phyloP scores from a whole-genome alignment of 1,140 invertebrate genomes.

The Spodoptera frugiperda region DNA sequence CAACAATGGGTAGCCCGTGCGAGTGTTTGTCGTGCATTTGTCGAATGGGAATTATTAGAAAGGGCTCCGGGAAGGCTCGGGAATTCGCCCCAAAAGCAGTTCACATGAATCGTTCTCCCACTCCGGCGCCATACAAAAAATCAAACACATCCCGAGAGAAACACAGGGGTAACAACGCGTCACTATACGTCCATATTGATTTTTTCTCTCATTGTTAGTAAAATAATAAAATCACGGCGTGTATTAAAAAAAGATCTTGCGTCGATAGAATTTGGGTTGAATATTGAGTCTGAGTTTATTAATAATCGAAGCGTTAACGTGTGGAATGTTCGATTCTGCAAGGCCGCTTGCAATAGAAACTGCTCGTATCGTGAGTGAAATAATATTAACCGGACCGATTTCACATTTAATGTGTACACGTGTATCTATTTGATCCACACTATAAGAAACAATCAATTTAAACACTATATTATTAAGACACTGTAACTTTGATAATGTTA shows the following conservation, averaged over 20 bases:
- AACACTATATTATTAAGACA: conserved; percentile 2
- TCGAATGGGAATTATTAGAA: conserved; percentile 85
- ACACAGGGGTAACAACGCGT: conserved; percentile 86
- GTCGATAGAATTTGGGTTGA: conserved; percentile 81
- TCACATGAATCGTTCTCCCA: conserved; percentile 85
- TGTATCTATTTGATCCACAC: conserved; percentile 37
- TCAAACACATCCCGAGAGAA: conserved; percentile 85
- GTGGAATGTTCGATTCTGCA: conserved; percentile 82
- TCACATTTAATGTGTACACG: conserved; percentile 69
- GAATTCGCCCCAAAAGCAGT: conserved; percentile 86
- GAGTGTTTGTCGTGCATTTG: conserved; percentile 85
- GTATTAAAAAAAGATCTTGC: conserved; percentile 79
- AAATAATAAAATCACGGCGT: conserved; percentile 80
- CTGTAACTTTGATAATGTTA: not conserved
- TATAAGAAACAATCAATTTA: conserved; percentile 22
- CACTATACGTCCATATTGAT: conserved; percentile 84
- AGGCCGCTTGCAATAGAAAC: conserved; percentile 85
- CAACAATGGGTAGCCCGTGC: conserved; percentile 82
- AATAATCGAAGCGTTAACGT: conserved; percentile 85
- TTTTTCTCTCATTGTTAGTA: conserved; percentile 84
- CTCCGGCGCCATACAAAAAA: conserved; percentile 84
- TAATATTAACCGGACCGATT: conserved; percentile 76
- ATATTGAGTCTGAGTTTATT: conserved; percentile 83
- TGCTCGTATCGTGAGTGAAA: conserved; percentile 81
- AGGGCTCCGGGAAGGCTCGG: conserved; percentile 84